A percentile compares a stretch with the other conserved stretches of the same genome.
Evolutionary conservation across 2,797 vertebrate genomes (phyloP).

Genomic region (Odontamblyopus rebecca): DNA sequence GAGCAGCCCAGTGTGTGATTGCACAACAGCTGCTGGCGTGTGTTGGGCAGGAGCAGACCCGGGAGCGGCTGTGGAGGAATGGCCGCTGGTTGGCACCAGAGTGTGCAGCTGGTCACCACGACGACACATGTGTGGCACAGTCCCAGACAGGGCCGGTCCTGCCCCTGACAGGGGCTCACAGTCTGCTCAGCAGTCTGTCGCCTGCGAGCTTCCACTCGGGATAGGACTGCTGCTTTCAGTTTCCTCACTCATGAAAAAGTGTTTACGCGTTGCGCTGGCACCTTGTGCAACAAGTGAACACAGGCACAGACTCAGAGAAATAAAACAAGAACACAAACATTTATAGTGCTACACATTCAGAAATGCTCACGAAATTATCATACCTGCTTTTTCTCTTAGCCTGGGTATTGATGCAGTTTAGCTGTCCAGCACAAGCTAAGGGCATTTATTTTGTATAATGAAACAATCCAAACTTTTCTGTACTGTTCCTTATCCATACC

Average conservation of each 20-base stretch:
- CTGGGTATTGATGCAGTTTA: neutral
- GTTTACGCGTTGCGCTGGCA: constrained; percentile 35
- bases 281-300: constrained; percentile 43
- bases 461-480: neutral
- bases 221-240: constrained; percentile 45
- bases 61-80: constrained; percentile 26
- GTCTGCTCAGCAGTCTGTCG: constrained; percentile 12
- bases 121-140: constrained; percentile 52
- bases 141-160: constrained; percentile 37
- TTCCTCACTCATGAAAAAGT: constrained; percentile 34
- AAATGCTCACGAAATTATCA: neutral
- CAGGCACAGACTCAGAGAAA: constrained; percentile 14
- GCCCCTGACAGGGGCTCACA: constrained; percentile 21
- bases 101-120: constrained; percentile 54
- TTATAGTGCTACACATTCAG: neutral
- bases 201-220: constrained; percentile 18
- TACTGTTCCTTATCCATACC: neutral
- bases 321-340: constrained; percentile 12
- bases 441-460: neutral
- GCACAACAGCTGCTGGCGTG: constrained; percentile 76
- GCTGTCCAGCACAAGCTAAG: neutral
- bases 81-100: constrained; percentile 43
- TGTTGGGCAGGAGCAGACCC: constrained; percentile 60
- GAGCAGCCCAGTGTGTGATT: constrained; percentile 72
- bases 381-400: neutral